phyloP scores from a whole-genome alignment of 2,888 invertebrate species.

The Eudemis profundana region DNA sequence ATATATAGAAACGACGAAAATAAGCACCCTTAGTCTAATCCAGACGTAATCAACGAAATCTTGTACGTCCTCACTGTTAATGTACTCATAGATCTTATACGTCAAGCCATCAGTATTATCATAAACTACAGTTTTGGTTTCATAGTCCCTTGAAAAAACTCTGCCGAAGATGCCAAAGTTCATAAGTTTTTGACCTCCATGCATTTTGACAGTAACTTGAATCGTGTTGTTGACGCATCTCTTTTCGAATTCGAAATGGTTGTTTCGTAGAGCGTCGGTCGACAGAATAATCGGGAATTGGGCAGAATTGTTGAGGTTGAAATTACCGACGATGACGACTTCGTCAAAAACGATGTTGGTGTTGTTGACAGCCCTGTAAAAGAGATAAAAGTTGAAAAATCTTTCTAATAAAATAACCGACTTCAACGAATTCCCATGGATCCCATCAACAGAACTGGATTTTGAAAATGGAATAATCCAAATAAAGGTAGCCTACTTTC shows the following conservation, averaged over 20 bases:
- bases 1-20: slow-evolving; percentile 75
- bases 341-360: slow-evolving; percentile 62
- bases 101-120: slow-evolving; percentile 48
- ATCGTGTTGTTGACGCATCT: slow-evolving; percentile 48
- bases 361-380: slow-evolving; percentile 63
- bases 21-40: slow-evolving; percentile 70
- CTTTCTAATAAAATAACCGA: too few relatives aligned
- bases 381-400: slow-evolving; percentile 11
- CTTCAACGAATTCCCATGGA: too few relatives aligned
- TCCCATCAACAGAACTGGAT: too few relatives aligned
- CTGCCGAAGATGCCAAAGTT: slow-evolving; percentile 67
- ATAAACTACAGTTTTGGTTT: slow-evolving; percentile 40
- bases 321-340: slow-evolving; percentile 63
- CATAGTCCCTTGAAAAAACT: slow-evolving; percentile 61
- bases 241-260: slow-evolving; percentile 55
- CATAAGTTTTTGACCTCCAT: slow-evolving; percentile 55
- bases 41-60: slow-evolving; percentile 77
- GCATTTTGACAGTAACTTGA: slow-evolving; percentile 56
- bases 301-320: slow-evolving; percentile 53
- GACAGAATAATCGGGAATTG: slow-evolving; percentile 67
- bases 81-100: slow-evolving; percentile 58
- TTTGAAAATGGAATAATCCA: too few relatives aligned
- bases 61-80: slow-evolving; percentile 65
- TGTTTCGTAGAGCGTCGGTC: slow-evolving; percentile 47
- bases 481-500: too few relatives aligned